phyloP scores from a whole-genome alignment of 2,113 vertebrate species.

The Lethenteron camtschaticum region DNA sequence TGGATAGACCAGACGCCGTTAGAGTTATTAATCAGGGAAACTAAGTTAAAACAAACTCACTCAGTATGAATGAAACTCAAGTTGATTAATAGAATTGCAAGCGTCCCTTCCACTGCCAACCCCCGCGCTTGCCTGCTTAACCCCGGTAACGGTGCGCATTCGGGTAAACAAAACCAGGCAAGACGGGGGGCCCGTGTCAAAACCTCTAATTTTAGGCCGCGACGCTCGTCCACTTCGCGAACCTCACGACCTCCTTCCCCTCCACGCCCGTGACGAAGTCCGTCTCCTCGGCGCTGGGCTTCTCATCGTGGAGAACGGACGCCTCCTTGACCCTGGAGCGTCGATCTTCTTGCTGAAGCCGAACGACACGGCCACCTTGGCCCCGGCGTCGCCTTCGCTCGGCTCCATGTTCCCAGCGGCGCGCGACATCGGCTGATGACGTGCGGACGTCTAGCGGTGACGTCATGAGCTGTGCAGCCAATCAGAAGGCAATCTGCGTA shows the following conservation, averaged over 20 bases:
- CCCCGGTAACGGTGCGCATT: not conserved
- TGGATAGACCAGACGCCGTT: too few relatives aligned
- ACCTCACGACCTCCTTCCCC: constrained; percentile 32
- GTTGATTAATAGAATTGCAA: too few relatives aligned
- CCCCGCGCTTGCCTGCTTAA: not conserved
- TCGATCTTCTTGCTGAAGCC: constrained; percentile 33
- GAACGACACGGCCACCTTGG: constrained; percentile 25
- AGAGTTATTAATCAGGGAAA: too few relatives aligned
- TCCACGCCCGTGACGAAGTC: constrained; percentile 35
- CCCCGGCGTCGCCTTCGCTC: not conserved
- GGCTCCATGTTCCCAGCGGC: not conserved
- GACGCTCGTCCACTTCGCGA: not conserved
- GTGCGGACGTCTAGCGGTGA: not conserved
- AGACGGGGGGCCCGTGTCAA: not conserved
- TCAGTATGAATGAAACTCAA: not conserved
- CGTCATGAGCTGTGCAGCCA: too few relatives aligned
- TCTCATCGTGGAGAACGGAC: not conserved
- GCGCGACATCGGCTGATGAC: not conserved
- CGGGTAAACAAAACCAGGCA: not conserved
- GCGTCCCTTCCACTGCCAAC: not conserved
- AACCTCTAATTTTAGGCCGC: not conserved
- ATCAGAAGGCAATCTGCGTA: too few relatives aligned
- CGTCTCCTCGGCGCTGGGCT: constrained; percentile 15
- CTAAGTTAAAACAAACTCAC: too few relatives aligned
- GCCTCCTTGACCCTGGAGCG: constrained; percentile 18